Conservation (phyloP, 2,113 vertebrate species). For the Blennius ocellaris region DNA sequence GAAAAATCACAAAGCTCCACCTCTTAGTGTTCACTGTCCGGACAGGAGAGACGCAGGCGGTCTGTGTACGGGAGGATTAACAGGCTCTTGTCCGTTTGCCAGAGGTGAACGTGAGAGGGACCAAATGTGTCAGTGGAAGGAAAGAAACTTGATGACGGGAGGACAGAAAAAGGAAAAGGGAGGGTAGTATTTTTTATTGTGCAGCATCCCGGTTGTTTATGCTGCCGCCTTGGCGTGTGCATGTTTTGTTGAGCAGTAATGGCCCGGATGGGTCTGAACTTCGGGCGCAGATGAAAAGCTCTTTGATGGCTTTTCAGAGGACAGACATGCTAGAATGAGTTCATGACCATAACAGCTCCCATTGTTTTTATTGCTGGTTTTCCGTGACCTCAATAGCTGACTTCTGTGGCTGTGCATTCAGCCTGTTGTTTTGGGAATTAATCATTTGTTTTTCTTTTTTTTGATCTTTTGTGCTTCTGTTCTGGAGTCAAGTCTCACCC, state of each 20-base stretch:
- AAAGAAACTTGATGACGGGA: slow-evolving; percentile 14
- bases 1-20: not conserved
- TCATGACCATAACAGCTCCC: slow-evolving; percentile 36
- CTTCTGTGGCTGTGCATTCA: slow-evolving; percentile 18
- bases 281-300: slow-evolving; percentile 43
- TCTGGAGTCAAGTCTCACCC: not conserved
- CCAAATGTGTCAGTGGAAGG: slow-evolving; percentile 24
- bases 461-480: slow-evolving; percentile 25
- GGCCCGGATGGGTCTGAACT: slow-evolving; percentile 42
- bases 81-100: slow-evolving; percentile 24
- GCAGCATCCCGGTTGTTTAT: slow-evolving; percentile 32
- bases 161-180: slow-evolving; percentile 47
- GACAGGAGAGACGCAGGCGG: not conserved
- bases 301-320: slow-evolving; percentile 57
- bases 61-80: slow-evolving; percentile 34
- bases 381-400: slow-evolving; percentile 59
- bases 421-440: slow-evolving; percentile 38
- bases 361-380: slow-evolving; percentile 61
- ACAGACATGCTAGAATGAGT: slow-evolving; percentile 28
- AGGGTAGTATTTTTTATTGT: slow-evolving; percentile 38
- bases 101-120: slow-evolving; percentile 29
- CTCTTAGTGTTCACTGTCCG: slow-evolving; percentile 15
- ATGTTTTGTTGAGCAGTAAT: slow-evolving; percentile 30
- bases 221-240: slow-evolving; percentile 4
- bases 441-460: slow-evolving; percentile 8